Evolutionary conservation across 2,113 vertebrate genomes (phyloP), one percentile per base, ranked within the genome.

Genomic region (Notiomystis cincta): DNA sequence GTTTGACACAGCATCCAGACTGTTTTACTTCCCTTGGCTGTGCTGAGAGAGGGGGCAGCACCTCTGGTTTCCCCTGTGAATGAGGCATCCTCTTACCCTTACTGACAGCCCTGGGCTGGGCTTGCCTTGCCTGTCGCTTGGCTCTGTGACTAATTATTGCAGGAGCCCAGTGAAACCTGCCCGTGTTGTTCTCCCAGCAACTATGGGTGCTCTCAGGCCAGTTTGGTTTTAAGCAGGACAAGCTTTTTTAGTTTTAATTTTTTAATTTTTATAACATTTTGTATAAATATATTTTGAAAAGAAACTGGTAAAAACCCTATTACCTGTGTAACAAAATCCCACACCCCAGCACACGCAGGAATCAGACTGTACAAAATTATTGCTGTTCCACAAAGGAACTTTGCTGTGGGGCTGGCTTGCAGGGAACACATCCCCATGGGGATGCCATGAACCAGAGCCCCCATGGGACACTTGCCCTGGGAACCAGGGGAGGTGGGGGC

Each of bases 391-490:
- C 16, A 13, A 30, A 6, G n/a, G 48, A 50, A 13, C 9, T 7
- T 12, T 5, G n/a, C 27, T 2, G 1, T 30, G 30, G 73, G 48
- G 24, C 25, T 45, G 13, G 37, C 3, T 15, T 51, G 53, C 5
- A 3, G 4, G 42, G 38, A n/a, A 7, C 6, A 11, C 1, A 0
- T 6, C 9, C 13, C 54, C 4, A 0, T 1, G 40, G 45, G 54
- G 7, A 0, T 27, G 37, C 47, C 5, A 7, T 17, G 28, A 50
- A 31, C 35, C 15, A 51, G 3, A 54, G 44, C 21, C 2, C 2
- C 19, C 5, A 0, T 1, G 4, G 30, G 27, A 5, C 5, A 4
- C 4, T 0, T 0, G 31, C 14, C 9, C 24, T 23, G 38, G 38
- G 65, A 24, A 58, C 23, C 58, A 33, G 42, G 33, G 50, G 28